Evolutionary conservation across 2,888 invertebrate species (phyloP).

Genomic region (Brachyptera risi): DNA sequence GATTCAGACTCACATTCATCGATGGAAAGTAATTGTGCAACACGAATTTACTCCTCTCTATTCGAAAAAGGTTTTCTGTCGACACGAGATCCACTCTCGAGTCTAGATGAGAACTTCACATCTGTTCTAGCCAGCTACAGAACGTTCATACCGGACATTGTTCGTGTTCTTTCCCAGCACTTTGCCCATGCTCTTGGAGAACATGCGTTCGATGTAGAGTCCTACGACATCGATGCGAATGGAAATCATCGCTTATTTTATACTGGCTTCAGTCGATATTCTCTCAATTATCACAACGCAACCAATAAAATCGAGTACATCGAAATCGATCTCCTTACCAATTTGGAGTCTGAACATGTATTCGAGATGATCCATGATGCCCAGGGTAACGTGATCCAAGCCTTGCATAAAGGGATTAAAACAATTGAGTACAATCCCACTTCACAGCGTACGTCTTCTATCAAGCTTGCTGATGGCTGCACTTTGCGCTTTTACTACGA

Average conservation of each 20-base stretch:
- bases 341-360: neutral
- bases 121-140: neutral
- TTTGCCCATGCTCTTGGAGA: slow-evolving; percentile 15
- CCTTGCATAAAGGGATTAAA: slow-evolving; percentile 32
- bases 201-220: slow-evolving; percentile 24
- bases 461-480: neutral
- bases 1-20: neutral
- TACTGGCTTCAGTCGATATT: slow-evolving; percentile 26
- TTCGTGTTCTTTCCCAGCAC: neutral
- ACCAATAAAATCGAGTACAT: neutral
- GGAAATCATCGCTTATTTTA: slow-evolving; percentile 31
- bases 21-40: too few relatives aligned
- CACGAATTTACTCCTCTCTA: neutral
- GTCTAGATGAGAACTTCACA: neutral
- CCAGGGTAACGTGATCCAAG: slow-evolving; percentile 33
- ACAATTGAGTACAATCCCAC: slow-evolving; percentile 33
- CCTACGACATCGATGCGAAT: slow-evolving; percentile 30
- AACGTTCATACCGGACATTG: neutral
- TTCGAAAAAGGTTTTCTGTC: neutral
- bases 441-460: neutral
- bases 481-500: neutral
- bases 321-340: neutral
- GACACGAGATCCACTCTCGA: neutral
- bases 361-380: slow-evolving; percentile 29
- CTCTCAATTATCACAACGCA: slow-evolving; percentile 23